Conservation (phyloP, 2,113 vertebrate species). For the Tamias sibiricus region DNA sequence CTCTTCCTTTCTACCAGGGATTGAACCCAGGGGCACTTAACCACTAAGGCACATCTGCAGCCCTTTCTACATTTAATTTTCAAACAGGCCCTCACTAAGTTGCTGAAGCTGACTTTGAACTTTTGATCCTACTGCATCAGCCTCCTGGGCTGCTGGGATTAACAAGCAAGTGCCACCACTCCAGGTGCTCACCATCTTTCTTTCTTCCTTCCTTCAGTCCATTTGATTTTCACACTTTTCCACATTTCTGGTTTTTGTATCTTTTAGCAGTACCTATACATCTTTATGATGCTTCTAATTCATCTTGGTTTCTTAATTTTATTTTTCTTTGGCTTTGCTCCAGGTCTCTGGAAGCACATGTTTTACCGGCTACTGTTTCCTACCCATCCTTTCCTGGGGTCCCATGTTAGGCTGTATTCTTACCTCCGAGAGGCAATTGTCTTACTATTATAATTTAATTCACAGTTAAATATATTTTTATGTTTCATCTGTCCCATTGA, state of each 20-base stretch:
- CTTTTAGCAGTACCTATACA: neutral
- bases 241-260: neutral
- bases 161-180: no score
- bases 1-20: no score
- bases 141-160: no score
- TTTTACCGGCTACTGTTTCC: neutral
- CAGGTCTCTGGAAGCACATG: neutral
- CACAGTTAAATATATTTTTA: neutral
- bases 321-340: neutral
- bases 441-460: neutral
- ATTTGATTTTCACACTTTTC: neutral
- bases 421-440: neutral
- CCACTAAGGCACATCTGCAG: no score
- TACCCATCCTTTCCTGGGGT: neutral
- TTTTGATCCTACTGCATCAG: no score
- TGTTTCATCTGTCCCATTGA: neutral
- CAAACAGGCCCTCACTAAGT: no score
- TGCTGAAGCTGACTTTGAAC: no score
- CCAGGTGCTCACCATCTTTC: no score
- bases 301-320: neutral
- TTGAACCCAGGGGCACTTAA: no score
- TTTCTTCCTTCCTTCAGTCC: no score
- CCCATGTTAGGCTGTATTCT: neutral
- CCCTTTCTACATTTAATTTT: no score
- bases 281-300: neutral